Conservation (phyloP, 2,888 invertebrate genomes). For the Clusia tigrina region DNA sequence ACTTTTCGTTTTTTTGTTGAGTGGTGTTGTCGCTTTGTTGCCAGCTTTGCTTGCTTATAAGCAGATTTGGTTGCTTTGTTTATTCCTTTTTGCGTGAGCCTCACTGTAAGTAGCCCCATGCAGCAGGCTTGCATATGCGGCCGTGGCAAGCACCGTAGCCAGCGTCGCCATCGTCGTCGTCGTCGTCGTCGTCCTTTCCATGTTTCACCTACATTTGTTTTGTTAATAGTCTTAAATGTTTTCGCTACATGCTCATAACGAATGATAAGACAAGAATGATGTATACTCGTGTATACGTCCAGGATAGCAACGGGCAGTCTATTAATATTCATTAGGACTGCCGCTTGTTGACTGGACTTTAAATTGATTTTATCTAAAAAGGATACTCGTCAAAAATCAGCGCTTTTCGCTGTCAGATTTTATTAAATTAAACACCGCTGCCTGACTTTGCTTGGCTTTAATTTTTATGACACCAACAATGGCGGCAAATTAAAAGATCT, state of each 20-base stretch:
- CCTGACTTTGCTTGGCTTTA: slow-evolving; percentile 28
- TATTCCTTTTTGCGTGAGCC: too few relatives aligned
- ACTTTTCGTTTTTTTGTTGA: background rate
- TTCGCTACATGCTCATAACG: slow-evolving; percentile 31
- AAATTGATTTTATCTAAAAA: slow-evolving; percentile 9
- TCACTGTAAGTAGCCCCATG: too few relatives aligned
- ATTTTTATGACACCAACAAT: slow-evolving; percentile 28
- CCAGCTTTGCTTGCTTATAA: too few relatives aligned
- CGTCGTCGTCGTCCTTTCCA: slow-evolving; percentile 41
- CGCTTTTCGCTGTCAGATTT: slow-evolving; percentile 44
- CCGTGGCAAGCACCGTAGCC: too few relatives aligned
- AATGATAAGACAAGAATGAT: slow-evolving; percentile 53
- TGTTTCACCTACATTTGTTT: slow-evolving; percentile 52
- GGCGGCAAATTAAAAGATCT: slow-evolving; percentile 38
- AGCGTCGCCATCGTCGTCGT: too few relatives aligned
- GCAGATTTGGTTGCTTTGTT: too few relatives aligned
- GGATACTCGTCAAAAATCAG: slow-evolving; percentile 41
- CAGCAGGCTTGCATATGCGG: too few relatives aligned
- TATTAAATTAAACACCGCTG: slow-evolving; percentile 43
- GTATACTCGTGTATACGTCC: slow-evolving; percentile 28
- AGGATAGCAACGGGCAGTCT: slow-evolving; percentile 16
- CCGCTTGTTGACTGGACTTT: background rate
- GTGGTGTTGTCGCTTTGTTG: background rate
- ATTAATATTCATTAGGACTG: slow-evolving; percentile 52
- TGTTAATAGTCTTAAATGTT: slow-evolving; percentile 47